Evolutionary conservation across 1,140 invertebrate genomes (phyloP).

Genomic region (Leptoteleia sp.): DNA sequence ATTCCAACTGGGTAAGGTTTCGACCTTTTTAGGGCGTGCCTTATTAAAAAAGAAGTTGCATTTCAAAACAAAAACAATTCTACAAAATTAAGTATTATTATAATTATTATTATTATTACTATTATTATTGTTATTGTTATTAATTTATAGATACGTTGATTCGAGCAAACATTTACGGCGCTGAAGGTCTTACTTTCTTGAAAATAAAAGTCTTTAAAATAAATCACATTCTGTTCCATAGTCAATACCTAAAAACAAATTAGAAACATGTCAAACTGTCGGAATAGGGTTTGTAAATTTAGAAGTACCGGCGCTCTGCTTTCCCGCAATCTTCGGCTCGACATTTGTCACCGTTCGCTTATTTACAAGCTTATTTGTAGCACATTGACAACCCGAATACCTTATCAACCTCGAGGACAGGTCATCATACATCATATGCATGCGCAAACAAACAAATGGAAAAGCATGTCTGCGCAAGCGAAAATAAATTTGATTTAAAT

Average conservation of each 20-base stretch:
- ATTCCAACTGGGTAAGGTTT: no score
- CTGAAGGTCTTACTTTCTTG: no score
- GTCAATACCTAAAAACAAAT: constrained; percentile 4
- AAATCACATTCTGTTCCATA: no score
- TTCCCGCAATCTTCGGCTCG: neutral
- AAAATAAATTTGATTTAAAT: constrained; percentile 13
- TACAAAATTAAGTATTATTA: no score
- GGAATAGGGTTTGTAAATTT: constrained; percentile 17
- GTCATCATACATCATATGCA: constrained; percentile 12
- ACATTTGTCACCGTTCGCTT: constrained; percentile 16
- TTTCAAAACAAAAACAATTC: no score
- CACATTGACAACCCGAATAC: constrained; percentile 4
- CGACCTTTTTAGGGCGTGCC: no score
- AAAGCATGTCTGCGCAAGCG: neutral
- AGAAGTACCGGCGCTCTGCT: constrained; percentile 1
- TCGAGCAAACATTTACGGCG: no score
- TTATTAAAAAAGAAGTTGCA: no score
- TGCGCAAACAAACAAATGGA: constrained; percentile 1
- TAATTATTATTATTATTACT: no score
- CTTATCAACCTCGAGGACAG: constrained; percentile 4
- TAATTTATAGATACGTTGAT: no score
- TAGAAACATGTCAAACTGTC: constrained; percentile 24
- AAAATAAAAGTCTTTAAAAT: no score
- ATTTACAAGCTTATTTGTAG: constrained; percentile 23
- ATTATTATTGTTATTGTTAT: no score